Base-by-base conservation (phyloP, 2,797 vertebrate genomes). In the Anguilla obscura region DNA sequence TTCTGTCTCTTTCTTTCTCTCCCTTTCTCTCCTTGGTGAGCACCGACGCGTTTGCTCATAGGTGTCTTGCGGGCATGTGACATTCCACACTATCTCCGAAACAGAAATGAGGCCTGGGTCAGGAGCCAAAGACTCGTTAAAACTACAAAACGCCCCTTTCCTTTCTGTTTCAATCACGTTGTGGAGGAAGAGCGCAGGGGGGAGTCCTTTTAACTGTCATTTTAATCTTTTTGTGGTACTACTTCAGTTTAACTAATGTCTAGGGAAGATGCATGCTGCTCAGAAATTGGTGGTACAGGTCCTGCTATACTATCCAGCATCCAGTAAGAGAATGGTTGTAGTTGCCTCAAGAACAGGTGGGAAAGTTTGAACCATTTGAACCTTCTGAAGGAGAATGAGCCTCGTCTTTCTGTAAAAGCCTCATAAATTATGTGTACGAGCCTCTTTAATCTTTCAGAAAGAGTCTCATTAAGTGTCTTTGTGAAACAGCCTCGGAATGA, bases 1-100 rank as follows among this genome's bases (percentile, higher is more conserved):
- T 63, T 85, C 18, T 48, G 21, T 63, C 84, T 27, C 33, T 50
- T 9, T n/a, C 5, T 36, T 80, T 7, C 52, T 87, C 16, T 50
- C 50, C 30, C 82, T 9, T 56, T 87, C 16, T 50, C 50, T 36
- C 82, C 56, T 69, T 85, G 54, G 76, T 80, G 66, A 85, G 74
- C 5, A 18, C 74, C 7, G 36, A 7, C 18, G 8, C 21, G 79
- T 33, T 33, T 80, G 76, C 33, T 21, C 76, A 33, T 18, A 45
- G 16, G 7, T 36, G 69, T 30, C 66, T 71, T 6, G 33, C 27
- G 10, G 14, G 69, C 27, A 36, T 24, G 69, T 16, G 18, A 74
- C 69, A 27, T 71, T 71, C 66, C 12, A 12, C 27, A 16, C 30
- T 40, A 16, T 79, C 33, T 36, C 45, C 18, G 21, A 48, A 48